Conservation (phyloP, 1,140 invertebrate genomes). For the Mizuhopecten yessoensis region DNA sequence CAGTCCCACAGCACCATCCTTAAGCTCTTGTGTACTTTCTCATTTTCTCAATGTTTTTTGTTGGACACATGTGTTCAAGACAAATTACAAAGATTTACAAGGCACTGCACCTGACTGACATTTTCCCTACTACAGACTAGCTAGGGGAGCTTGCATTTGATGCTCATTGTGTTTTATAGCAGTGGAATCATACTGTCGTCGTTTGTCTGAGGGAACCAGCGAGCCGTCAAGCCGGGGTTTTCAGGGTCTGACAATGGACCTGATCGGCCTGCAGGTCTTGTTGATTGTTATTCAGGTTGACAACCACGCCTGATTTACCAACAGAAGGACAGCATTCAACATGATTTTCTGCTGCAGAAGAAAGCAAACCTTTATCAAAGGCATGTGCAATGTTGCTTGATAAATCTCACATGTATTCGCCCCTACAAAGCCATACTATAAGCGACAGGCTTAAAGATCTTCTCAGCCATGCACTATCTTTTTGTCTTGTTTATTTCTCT, state of each 20-base stretch:
- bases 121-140: neutral
- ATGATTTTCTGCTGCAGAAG: slow-evolving; percentile 38
- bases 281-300: neutral
- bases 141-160: slow-evolving; percentile 11
- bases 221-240: neutral
- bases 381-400: slow-evolving; percentile 9
- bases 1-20: neutral
- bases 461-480: neutral
- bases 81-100: slow-evolving; percentile 19
- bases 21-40: neutral
- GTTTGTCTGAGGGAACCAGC: neutral
- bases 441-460: neutral
- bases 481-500: neutral
- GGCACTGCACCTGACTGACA: neutral
- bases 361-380: slow-evolving; percentile 29
- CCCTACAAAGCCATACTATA: neutral
- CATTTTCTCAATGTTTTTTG: neutral
- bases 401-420: neutral
- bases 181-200: neutral
- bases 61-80: neutral
- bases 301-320: slow-evolving; percentile 5
- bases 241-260: neutral
- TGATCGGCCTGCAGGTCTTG: neutral
- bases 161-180: slow-evolving; percentile 34
- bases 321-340: slow-evolving; percentile 32